Evolutionary conservation across 1,140 invertebrate species (phyloP), one percentile per base, ranked within the genome.

Genomic region (Monochamus saltuarius): DNA sequence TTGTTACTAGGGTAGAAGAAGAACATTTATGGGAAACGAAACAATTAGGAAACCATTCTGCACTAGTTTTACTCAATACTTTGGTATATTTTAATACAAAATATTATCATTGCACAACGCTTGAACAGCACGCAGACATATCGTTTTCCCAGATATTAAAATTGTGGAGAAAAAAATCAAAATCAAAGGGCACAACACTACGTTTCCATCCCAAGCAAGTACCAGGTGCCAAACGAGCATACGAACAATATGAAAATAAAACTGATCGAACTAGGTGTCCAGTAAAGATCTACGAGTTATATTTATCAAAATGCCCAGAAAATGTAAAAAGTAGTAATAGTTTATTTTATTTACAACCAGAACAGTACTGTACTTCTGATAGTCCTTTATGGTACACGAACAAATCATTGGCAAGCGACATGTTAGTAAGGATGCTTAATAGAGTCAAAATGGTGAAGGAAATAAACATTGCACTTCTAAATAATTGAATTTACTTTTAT

Each of bases 81-180:
- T 81, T 97, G 0, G 90, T 97, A 82, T 97, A 93, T 75, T 95
- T 96, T 73, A 95, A 95, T 73, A 95, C 93, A 0, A 94, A 94
- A 79, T 89, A 94, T 80, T 96, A 96, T 77, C 89, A 91, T 80
- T 83, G 96, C 62, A 88, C 88, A 85, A 92, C 87, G 1, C 86
- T 92, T 10, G 90, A 95, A 61, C 91, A 94, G 67, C 93, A 96
- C 73, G 87, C 92, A 83, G 86, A 90, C 66, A 75, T 95, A 95
- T 95, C 79, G 89, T 89, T 4, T 13, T 19, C 7, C 17, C 10
- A 49, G 17, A 16, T 58, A 2, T 9, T 58, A 10, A 58, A 39
- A 50, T 19, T 7, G 10, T 90, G 95, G 70, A 92, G 86, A n/a
- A 86, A 85, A 60, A 82, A 84, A 67, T 80, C 82, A 1, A 80